Conservation (phyloP, 2,888 invertebrate species). For the Teleiodes luculella region DNA sequence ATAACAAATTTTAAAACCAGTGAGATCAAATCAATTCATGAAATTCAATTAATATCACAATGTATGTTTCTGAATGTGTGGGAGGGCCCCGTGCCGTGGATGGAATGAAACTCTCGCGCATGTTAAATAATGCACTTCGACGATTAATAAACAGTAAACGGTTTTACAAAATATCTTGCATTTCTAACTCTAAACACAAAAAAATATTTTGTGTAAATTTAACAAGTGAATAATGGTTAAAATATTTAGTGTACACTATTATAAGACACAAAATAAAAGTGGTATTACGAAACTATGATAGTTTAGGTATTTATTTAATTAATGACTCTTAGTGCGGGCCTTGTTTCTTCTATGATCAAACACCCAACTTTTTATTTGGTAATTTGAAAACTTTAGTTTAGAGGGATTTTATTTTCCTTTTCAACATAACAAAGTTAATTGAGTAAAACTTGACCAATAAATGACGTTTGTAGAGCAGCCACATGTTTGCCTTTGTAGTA, state of each 20-base stretch:
- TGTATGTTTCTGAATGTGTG: neutral
- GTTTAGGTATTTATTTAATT: too few relatives aligned
- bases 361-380: too few relatives aligned
- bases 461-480: too few relatives aligned
- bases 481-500: too few relatives aligned
- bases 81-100: constrained; percentile 3
- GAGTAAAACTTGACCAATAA: too few relatives aligned
- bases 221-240: constrained; percentile 17
- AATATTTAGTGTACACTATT: neutral
- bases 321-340: too few relatives aligned
- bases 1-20: constrained; percentile 14
- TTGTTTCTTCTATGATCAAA: too few relatives aligned
- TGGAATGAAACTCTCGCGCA: constrained; percentile 13
- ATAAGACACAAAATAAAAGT: too few relatives aligned
- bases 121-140: neutral
- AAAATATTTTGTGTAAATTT: constrained; percentile 14
- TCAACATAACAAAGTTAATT: too few relatives aligned
- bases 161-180: constrained; percentile 5
- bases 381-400: too few relatives aligned
- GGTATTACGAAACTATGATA: too few relatives aligned
- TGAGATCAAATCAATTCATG: constrained; percentile 21
- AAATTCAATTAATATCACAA: constrained; percentile 20
- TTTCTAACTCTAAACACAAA: constrained; percentile 1
- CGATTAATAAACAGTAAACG: neutral
- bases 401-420: too few relatives aligned